Base-by-base conservation (phyloP, 2,888 invertebrate species). In the Eupithecia insigniata region DNA sequence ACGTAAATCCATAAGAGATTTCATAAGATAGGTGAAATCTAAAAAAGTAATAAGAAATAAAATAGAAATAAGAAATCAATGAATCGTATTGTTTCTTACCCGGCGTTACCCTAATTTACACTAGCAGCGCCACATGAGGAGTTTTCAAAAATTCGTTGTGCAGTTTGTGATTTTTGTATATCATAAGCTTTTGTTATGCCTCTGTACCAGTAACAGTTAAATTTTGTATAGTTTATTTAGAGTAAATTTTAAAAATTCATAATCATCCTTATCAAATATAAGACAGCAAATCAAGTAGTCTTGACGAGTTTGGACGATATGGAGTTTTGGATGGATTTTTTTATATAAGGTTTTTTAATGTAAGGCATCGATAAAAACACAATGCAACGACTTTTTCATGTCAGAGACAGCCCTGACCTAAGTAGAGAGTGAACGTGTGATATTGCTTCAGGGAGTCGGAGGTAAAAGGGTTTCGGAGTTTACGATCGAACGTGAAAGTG, bases 401-500 rank as follows among this genome's bases (percentile, higher is more conserved):
- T 2, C 60, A 5, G 18, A n/a, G 58, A 55, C 68, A 68, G 14
- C 61, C 68, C 46, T 69, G 46, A 69, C 18, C 30, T 46, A 32
- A 22, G 6, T 14, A 55, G 72, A 73, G 72, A 62, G 62, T 67
- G 67, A 74, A 71, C 74, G 71, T 71, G 75, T 77, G 30, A 76
- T 74, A 77, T 74, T 71, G 70, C 75, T 66, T 32, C 58, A 43
- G 73, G 60, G 71, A 51, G 61, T 46, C 60, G 28, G 66, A 64
- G 69, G 71, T 68, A 65, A 75, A 71, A 74, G 70, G 77, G 76
- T 65, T 74, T 66, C 65, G 28, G 43, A 74, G 74, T 76, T 74
- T 74, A 76, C 70, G 76, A 73, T 76, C 58, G 66, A 69, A 71
- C 71, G 73, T 75, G 76, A 71, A 73, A 75, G 73, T 73, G 67